Evolutionary conservation across 2,888 invertebrate genomes (phyloP).

Genomic region (Scrobipalpa atriplicella): DNA sequence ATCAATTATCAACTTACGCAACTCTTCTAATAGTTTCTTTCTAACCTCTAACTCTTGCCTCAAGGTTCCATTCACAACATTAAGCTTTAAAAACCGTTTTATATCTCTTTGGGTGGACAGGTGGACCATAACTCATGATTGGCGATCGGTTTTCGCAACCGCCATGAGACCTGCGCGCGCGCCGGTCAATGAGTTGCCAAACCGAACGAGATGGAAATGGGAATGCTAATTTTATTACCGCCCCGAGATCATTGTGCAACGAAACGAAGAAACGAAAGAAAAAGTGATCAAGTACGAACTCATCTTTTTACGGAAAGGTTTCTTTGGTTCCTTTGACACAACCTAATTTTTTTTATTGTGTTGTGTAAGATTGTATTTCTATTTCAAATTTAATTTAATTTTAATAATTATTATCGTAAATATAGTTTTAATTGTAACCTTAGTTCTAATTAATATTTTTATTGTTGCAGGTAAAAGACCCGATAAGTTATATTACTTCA

Average conservation of each 20-base stretch:
- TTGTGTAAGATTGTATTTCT: too few relatives aligned
- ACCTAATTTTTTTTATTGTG: background rate
- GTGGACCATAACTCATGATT: background rate
- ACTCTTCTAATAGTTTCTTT: background rate
- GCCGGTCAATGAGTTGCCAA: slow-evolving; percentile 23
- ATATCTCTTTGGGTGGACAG: slow-evolving; percentile 7
- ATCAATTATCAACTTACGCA: background rate
- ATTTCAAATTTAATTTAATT: too few relatives aligned
- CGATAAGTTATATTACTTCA: too few relatives aligned
- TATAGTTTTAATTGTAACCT: too few relatives aligned
- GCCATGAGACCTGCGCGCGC: slow-evolving; percentile 9
- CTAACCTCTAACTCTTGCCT: background rate
- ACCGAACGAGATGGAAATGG: background rate
- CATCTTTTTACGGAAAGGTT: background rate
- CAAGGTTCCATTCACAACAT: slow-evolving; percentile 11
- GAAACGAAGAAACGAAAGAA: slow-evolving; percentile 10
- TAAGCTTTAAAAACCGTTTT: background rate
- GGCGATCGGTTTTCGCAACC: slow-evolving; percentile 11
- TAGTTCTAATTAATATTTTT: too few relatives aligned
- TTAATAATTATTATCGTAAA: too few relatives aligned
- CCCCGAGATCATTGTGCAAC: slow-evolving; percentile 13
- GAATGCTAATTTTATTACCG: slow-evolving; percentile 24
- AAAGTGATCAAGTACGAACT: slow-evolving; percentile 8
- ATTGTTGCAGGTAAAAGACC: too few relatives aligned
- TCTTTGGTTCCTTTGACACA: too few relatives aligned